These are phyloP conservation scores for Timandra comae DNA, from an alignment of 2,888 invertebrate genomes.

Conservation along the genomic window DNA sequence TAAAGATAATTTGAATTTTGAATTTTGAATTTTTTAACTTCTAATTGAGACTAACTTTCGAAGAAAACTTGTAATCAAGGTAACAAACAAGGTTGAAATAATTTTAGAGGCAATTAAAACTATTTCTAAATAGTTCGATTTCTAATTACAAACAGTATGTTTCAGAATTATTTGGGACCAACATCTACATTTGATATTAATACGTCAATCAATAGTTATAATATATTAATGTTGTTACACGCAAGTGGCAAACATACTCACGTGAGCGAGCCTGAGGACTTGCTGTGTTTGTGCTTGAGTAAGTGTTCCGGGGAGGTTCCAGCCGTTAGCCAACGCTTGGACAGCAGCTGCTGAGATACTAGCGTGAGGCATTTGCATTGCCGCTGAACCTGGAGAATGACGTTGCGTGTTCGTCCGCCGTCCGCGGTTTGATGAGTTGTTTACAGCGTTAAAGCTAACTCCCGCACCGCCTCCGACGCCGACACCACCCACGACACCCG, in stretches of 20 bases:
- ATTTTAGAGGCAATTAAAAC: no score
- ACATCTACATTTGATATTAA: no score
- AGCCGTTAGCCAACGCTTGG: slow-evolving; percentile 64
- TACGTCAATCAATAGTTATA: no score
- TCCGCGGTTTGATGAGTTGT: slow-evolving; percentile 49
- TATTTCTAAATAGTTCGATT: no score
- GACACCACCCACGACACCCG: slow-evolving; percentile 43
- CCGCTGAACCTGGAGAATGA: slow-evolving; percentile 45
- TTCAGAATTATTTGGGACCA: no score
- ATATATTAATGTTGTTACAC: no score
- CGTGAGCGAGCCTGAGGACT: slow-evolving; percentile 70
- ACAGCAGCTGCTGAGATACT: slow-evolving; percentile 61
- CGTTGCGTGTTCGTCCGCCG: slow-evolving; percentile 47
- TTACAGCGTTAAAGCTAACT: slow-evolving; percentile 36
- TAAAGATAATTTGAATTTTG: no score
- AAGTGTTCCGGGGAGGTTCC: slow-evolving; percentile 50
- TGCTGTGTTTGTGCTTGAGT: slow-evolving; percentile 71
- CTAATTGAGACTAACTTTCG: no score
- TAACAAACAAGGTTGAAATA: no score
- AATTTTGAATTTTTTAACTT: no score
- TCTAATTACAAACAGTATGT: no score
- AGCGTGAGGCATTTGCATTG: slow-evolving; percentile 61
- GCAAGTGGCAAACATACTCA: slow-evolving; percentile 22
- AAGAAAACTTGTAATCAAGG: no score
- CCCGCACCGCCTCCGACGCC: slow-evolving; percentile 33